phyloP scores from a whole-genome alignment of 2,888 invertebrate genomes.

The Pachydiplax longipennis region DNA sequence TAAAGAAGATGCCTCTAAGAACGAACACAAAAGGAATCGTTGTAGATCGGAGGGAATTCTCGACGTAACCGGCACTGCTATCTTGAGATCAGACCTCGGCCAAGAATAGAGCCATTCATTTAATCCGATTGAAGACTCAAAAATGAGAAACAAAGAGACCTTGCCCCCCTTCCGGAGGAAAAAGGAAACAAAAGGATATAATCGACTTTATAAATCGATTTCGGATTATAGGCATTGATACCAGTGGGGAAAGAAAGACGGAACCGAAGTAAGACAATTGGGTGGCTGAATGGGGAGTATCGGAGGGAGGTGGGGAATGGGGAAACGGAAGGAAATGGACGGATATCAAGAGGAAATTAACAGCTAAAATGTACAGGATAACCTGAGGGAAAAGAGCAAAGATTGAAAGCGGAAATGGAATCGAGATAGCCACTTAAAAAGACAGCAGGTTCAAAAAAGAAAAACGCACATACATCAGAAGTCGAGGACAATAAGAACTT shows the following conservation, averaged over 20 bases:
- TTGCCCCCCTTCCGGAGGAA: neutral
- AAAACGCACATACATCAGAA: neutral
- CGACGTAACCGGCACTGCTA: neutral
- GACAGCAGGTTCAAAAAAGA: too few species aligned
- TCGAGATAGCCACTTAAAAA: too few species aligned
- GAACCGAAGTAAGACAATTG: neutral
- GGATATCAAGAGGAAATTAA: slow-evolving; percentile 20
- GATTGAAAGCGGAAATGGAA: neutral
- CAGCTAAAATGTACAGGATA: neutral
- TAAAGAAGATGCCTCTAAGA: too few species aligned
- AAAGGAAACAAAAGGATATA: neutral
- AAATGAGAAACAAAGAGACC: neutral
- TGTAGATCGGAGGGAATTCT: neutral
- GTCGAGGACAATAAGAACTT: too few species aligned
- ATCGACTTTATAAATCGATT: slow-evolving; percentile 17
- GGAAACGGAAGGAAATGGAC: neutral
- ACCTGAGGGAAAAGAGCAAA: neutral
- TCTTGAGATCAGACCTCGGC: neutral
- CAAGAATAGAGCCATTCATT: neutral
- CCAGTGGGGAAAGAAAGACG: neutral
- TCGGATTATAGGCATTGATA: slow-evolving; percentile 18
- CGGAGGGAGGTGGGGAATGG: neutral
- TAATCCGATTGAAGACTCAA: neutral
- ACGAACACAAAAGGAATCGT: too few species aligned
- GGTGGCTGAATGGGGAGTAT: neutral